phyloP scores from a whole-genome alignment of 2,888 invertebrate genomes.

The Iphiclides podalirius region DNA sequence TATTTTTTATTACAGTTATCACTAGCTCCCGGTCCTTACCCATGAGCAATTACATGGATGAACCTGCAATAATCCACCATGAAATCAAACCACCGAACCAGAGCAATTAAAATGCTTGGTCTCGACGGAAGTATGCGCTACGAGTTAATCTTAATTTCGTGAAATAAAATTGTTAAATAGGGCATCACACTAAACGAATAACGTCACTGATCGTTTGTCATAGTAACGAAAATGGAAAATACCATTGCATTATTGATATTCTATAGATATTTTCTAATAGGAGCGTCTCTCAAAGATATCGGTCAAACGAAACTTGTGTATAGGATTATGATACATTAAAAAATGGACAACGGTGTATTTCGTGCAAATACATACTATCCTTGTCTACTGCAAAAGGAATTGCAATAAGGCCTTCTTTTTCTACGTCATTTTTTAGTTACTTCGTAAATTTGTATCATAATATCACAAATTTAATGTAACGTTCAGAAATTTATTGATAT shows the following conservation, averaged over 20 bases:
- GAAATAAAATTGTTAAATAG: slow-evolving; percentile 36
- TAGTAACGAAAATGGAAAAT: slow-evolving; percentile 36
- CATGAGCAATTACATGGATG: slow-evolving; percentile 53
- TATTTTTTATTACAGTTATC: slow-evolving; percentile 35
- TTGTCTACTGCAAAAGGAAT: background rate
- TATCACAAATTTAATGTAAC: background rate
- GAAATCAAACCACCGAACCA: slow-evolving; percentile 51
- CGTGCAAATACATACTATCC: slow-evolving; percentile 7
- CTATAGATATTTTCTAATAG: slow-evolving; percentile 46
- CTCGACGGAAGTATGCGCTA: slow-evolving; percentile 48
- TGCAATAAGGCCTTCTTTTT: slow-evolving; percentile 26
- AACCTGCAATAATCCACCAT: slow-evolving; percentile 53
- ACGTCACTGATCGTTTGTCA: slow-evolving; percentile 23
- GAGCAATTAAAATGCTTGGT: slow-evolving; percentile 67
- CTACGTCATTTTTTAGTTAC: slow-evolving; percentile 1
- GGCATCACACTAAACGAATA: slow-evolving; percentile 30
- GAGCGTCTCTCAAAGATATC: slow-evolving; percentile 59
- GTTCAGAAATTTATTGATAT: slow-evolving; percentile 16
- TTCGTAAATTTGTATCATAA: slow-evolving; percentile 8
- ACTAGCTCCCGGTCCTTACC: slow-evolving; percentile 44
- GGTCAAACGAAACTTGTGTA: slow-evolving; percentile 56
- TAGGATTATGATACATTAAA: slow-evolving; percentile 31
- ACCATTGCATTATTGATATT: slow-evolving; percentile 56
- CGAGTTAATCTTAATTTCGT: slow-evolving; percentile 16
- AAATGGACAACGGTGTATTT: slow-evolving; percentile 22